These are phyloP conservation scores for Mnemiopsis leidyi DNA, from an alignment of 37 sponge, comb jelly and placozoan genomes.

Conservation along the genomic window DNA sequence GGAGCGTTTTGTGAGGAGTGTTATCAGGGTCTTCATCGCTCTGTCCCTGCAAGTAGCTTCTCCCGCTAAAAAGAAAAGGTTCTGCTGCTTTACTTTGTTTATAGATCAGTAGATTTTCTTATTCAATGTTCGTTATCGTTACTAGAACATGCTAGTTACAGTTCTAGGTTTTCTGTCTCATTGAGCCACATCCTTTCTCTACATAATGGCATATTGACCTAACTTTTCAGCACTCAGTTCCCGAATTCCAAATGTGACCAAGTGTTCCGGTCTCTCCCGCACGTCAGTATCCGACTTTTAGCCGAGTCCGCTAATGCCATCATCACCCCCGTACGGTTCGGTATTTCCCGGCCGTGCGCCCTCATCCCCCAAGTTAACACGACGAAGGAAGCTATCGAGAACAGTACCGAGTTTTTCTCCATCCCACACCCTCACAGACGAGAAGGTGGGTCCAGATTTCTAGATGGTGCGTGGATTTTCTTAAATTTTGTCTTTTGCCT, in stretches of 20 bases:
- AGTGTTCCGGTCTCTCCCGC: slow-evolving; percentile 76
- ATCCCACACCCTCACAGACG: background rate
- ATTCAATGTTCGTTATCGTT: no score
- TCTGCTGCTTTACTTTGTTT: background rate
- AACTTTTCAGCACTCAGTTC: slow-evolving; percentile 6
- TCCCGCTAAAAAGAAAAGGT: slow-evolving; percentile 52
- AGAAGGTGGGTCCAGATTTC: slow-evolving; percentile 5
- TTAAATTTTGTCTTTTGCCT: no score
- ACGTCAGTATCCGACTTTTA: slow-evolving; percentile 69
- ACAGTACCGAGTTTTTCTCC: slow-evolving; percentile 59
- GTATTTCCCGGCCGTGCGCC: slow-evolving; percentile 66
- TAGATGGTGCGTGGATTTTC: no score
- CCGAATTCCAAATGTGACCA: slow-evolving; percentile 57
- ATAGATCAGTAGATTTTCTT: background rate
- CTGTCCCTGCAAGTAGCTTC: slow-evolving; percentile 59
- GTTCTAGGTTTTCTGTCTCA: no score
- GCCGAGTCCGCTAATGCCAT: slow-evolving; percentile 71
- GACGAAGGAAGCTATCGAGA: slow-evolving; percentile 60
- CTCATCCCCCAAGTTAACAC: slow-evolving; percentile 61
- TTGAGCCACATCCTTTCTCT: no score
- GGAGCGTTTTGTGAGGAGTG: slow-evolving; percentile 24
- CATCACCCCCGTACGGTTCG: slow-evolving; percentile 77
- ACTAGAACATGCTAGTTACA: no score
- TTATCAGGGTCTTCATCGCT: slow-evolving; percentile 53
- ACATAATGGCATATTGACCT: no score